Conservation (phyloP, 2,797 vertebrate genomes). For the Alcedo quadribrachys region DNA sequence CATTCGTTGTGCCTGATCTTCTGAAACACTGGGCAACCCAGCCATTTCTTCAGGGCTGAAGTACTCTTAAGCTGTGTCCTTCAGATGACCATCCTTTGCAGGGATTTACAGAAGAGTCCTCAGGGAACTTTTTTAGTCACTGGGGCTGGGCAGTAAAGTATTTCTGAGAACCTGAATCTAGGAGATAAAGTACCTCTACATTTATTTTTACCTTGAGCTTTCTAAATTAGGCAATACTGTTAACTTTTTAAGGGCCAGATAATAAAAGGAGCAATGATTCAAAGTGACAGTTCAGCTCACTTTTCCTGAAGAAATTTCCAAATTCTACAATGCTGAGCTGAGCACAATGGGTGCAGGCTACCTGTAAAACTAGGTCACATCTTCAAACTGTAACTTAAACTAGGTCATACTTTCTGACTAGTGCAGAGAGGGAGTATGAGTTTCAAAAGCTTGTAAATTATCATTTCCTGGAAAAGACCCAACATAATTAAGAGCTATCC, state of each 20-base stretch:
- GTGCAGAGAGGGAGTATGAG: constrained; percentile 36
- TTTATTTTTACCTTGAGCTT: neutral
- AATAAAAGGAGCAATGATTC: neutral
- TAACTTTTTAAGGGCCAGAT: neutral
- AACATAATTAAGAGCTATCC: constrained; percentile 27
- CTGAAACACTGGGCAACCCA: neutral
- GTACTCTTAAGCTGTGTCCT: neutral
- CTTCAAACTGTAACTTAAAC: constrained; percentile 57
- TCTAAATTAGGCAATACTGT: neutral
- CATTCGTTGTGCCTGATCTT: neutral
- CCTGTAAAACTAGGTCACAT: constrained; percentile 58
- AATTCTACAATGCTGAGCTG: neutral
- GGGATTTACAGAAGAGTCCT: neutral
- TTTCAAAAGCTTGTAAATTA: constrained; percentile 49
- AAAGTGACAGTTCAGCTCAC: neutral
- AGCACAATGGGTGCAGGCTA: constrained; percentile 2
- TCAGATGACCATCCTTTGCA: neutral
- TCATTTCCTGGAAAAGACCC: constrained; percentile 63
- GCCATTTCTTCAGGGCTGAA: neutral
- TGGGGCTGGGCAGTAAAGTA: neutral
- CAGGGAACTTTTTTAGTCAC: neutral
- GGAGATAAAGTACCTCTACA: neutral
- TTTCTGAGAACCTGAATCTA: neutral
- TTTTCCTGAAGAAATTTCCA: neutral
- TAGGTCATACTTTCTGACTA: constrained; percentile 59